Conservation (phyloP, 2,797 vertebrate genomes). For the Liasis olivaceus region DNA sequence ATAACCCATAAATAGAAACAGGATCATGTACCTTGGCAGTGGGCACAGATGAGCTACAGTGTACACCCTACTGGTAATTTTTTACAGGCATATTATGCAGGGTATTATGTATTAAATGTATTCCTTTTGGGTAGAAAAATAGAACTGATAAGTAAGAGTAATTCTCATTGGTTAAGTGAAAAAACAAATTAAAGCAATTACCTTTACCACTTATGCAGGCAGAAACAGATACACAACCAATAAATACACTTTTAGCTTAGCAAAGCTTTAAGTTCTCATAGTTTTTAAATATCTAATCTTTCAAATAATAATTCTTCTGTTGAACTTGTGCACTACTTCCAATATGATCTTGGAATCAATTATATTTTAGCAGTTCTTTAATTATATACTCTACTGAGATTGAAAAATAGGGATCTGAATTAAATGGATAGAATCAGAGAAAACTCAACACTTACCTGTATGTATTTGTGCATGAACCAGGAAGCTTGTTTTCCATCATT, state of each 20-base stretch:
- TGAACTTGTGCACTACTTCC: neutral
- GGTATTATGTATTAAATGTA: constrained; percentile 5
- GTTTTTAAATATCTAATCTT: neutral
- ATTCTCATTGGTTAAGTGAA: constrained; percentile 1
- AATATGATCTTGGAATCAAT: neutral
- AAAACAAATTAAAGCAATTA: neutral
- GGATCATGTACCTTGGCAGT: neutral
- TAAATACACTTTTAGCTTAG: neutral
- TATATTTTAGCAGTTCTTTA: neutral
- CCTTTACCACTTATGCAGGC: neutral
- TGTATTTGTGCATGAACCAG: constrained; percentile 92
- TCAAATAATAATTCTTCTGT: neutral
- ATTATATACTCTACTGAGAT: neutral
- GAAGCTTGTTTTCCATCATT: constrained; percentile 97
- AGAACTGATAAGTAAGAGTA: constrained; percentile 28
- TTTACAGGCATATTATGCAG: neutral
- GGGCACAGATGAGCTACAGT: neutral
- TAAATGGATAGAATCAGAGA: neutral
- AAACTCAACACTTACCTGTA: constrained; percentile 81
- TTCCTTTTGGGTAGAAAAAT: constrained; percentile 15
- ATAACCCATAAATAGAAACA: neutral
- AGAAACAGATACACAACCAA: neutral
- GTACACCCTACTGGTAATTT: neutral
- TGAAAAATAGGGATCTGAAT: neutral
- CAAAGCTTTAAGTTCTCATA: neutral